phyloP scores from a whole-genome alignment of 2,113 vertebrate species.

The Leucopsar rothschildi region DNA sequence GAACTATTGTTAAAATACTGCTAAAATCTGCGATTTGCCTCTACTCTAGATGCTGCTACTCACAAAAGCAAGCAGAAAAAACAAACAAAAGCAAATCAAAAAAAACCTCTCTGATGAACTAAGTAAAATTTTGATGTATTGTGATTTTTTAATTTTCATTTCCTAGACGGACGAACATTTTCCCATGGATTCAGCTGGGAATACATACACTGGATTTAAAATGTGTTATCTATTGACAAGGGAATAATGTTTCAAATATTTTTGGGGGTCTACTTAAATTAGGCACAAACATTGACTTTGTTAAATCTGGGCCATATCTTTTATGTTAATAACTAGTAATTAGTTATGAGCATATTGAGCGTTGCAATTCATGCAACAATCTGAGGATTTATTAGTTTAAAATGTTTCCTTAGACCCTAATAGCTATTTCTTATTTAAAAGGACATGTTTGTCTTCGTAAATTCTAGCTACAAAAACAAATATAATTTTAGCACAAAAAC shows the following conservation, averaged over 20 bases:
- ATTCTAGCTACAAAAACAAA: neutral
- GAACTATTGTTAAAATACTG: neutral
- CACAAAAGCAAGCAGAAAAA: neutral
- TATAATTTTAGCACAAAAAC: neutral
- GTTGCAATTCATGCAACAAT: neutral
- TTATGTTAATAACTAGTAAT: neutral
- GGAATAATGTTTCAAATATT: neutral
- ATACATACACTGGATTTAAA: neutral
- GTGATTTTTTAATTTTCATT: neutral
- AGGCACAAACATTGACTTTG: neutral
- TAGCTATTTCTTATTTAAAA: neutral
- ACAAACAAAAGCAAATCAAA: neutral
- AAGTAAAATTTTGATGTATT: neutral
- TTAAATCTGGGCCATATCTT: neutral
- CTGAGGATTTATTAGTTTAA: neutral
- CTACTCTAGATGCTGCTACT: neutral
- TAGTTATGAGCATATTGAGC: neutral
- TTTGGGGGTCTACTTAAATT: neutral
- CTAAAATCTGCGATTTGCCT: neutral
- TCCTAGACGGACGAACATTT: neutral
- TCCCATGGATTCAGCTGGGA: neutral
- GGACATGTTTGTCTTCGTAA: neutral
- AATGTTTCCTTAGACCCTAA: neutral
- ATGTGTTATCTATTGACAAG: neutral
- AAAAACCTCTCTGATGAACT: fast-evolving